Evolutionary conservation across 2,888 invertebrate species (phyloP).

Genomic region (Drosophila kanekoi): DNA sequence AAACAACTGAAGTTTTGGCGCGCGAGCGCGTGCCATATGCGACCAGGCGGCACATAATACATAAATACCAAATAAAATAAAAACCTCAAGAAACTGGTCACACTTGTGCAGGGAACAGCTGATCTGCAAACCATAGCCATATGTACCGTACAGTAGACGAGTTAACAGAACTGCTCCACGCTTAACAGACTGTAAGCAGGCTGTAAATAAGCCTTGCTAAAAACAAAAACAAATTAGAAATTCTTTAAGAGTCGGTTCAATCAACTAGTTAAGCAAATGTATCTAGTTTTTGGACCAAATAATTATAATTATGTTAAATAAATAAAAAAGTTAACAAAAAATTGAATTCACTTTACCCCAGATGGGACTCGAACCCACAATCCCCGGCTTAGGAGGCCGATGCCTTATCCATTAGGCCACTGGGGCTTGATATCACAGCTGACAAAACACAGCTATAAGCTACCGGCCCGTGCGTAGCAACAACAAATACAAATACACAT

Average conservation of each 20-base stretch:
- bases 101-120: not conserved
- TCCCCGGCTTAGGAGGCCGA: constrained; percentile 73
- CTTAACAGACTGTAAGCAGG: constrained; percentile 1
- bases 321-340: not conserved
- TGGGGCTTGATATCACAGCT: constrained; percentile 31
- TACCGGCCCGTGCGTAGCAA: not conserved
- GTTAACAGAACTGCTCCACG: constrained; percentile 27
- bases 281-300: not conserved
- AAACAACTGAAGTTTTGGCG: constrained; percentile 62
- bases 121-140: not conserved
- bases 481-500: constrained; percentile 4
- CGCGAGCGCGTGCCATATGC: constrained; percentile 32
- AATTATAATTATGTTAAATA: not conserved
- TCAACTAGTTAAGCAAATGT: too few species aligned
- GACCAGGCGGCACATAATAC: constrained; percentile 13
- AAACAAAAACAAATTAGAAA: not conserved
- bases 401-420: constrained; percentile 74
- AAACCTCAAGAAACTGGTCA: constrained; percentile 8
- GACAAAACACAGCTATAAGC: constrained; percentile 25
- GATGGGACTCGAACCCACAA: constrained; percentile 72
- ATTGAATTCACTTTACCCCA: constrained; percentile 27
- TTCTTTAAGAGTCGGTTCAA: not conserved
- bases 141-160: constrained; percentile 23
- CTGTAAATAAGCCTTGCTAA: not conserved
- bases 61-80: constrained; percentile 45